Evolutionary conservation across 2,797 vertebrate genomes (phyloP).

Genomic region (Choloepus didactylus): DNA sequence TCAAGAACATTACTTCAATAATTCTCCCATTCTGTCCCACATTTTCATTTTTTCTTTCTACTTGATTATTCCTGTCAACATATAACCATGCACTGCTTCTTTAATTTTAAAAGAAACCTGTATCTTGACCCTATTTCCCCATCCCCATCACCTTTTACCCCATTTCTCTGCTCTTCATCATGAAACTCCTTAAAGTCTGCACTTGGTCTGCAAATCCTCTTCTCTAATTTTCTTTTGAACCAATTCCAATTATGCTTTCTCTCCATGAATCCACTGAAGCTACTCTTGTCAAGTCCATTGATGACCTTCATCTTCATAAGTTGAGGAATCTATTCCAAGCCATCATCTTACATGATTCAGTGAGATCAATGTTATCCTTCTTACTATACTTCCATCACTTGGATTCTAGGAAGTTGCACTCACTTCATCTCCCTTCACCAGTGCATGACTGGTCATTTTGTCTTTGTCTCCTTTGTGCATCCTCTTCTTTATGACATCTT

Average conservation of each 20-base stretch:
- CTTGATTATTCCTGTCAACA: not conserved
- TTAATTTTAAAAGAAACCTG: not conserved
- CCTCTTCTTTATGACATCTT: not conserved
- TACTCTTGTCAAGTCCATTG: not conserved
- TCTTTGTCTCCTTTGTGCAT: not conserved
- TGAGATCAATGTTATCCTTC: not conserved
- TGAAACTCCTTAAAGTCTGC: not conserved
- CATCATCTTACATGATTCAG: not conserved
- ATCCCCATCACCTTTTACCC: not conserved
- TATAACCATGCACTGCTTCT: not conserved
- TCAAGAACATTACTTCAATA: not conserved
- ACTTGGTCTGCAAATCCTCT: not conserved
- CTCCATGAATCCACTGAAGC: not conserved
- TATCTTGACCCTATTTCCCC: not conserved
- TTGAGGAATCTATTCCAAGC: not conserved
- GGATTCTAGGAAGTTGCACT: not conserved
- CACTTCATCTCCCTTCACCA: not conserved
- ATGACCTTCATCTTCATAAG: not conserved
- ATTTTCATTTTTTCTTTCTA: constrained; percentile 15
- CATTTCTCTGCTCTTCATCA: not conserved
- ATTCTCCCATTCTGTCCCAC: not conserved
- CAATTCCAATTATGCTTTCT: not conserved
- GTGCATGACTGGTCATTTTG: not conserved
- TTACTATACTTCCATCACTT: not conserved
- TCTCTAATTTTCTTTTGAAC: not conserved